Evolutionary conservation across 2,888 invertebrate species (phyloP).

Genomic region (Mimumesa dahlbomi): DNA sequence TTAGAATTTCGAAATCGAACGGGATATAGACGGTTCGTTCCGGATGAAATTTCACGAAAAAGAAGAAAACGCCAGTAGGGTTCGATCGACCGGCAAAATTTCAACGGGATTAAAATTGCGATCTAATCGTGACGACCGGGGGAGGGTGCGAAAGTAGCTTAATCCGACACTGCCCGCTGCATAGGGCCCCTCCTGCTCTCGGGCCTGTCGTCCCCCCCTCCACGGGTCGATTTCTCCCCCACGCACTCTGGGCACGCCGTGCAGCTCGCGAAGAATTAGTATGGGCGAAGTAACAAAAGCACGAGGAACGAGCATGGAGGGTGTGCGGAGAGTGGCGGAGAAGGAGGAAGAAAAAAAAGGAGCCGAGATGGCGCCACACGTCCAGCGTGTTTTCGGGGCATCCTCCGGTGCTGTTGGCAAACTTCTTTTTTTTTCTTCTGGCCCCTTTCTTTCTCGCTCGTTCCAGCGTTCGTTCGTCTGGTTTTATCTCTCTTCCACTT

Average conservation of each 20-base stretch:
- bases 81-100: slow-evolving; percentile 20
- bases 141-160: slow-evolving; percentile 52
- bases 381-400: slow-evolving; percentile 78
- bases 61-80: no score
- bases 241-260: slow-evolving; percentile 61
- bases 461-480: slow-evolving; percentile 30
- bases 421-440: slow-evolving; percentile 64
- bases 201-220: slow-evolving; percentile 34
- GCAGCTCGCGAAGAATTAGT: slow-evolving; percentile 77
- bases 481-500: neutral
- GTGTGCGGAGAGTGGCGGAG: slow-evolving; percentile 62
- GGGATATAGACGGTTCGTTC: no score
- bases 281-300: slow-evolving; percentile 78
- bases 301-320: slow-evolving; percentile 57
- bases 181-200: slow-evolving; percentile 44
- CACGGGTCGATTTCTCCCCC: slow-evolving; percentile 58
- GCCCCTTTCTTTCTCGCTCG: slow-evolving; percentile 41
- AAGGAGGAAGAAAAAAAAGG: slow-evolving; percentile 71
- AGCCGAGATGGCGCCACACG: slow-evolving; percentile 79
- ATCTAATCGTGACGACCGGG: slow-evolving; percentile 26
- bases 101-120: slow-evolving; percentile 34
- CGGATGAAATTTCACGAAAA: no score
- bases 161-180: slow-evolving; percentile 56
- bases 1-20: no score
- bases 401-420: slow-evolving; percentile 77